These are phyloP conservation scores for Papilio demoleus DNA, from an alignment of 2,888 invertebrate species.

Conservation along the genomic window DNA sequence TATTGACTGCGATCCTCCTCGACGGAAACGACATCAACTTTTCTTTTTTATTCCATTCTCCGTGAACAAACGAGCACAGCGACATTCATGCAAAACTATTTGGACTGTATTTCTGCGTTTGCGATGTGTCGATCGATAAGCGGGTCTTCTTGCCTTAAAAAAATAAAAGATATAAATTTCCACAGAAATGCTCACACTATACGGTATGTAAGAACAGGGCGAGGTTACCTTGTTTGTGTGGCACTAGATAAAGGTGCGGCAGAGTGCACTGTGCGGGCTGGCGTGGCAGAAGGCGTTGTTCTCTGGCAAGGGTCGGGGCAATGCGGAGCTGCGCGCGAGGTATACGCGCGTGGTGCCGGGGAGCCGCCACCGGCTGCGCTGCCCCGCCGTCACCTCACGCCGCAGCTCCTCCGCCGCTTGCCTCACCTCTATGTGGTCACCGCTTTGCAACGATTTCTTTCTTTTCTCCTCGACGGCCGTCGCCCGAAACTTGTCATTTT, in stretches of 20 bases:
- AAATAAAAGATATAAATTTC: too few species aligned
- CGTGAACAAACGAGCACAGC: too few species aligned
- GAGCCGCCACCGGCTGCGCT: background rate
- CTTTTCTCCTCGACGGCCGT: background rate
- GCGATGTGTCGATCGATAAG: too few species aligned
- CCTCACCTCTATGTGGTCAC: background rate
- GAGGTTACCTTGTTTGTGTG: too few species aligned
- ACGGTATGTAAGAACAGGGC: too few species aligned
- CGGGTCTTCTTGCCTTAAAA: too few species aligned
- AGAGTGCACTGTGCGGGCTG: constrained; percentile 28
- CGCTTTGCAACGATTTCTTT: background rate
- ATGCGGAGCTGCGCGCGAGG: constrained; percentile 28
- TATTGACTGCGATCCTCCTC: too few species aligned
- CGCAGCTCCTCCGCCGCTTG: constrained; percentile 25
- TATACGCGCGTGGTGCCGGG: constrained; percentile 29
- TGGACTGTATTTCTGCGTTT: too few species aligned
- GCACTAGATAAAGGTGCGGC: constrained; percentile 36
- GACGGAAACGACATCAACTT: too few species aligned
- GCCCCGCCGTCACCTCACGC: background rate
- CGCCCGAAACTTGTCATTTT: background rate
- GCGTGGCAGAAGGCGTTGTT: constrained; percentile 30
- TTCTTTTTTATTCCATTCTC: too few species aligned
- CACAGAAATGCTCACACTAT: too few species aligned
- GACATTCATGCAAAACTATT: too few species aligned
- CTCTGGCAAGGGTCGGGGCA: constrained; percentile 25